Evolutionary conservation across 1,140 invertebrate genomes (phyloP), one percentile per base, ranked within the genome.

Genomic region (Heliconius himera): DNA sequence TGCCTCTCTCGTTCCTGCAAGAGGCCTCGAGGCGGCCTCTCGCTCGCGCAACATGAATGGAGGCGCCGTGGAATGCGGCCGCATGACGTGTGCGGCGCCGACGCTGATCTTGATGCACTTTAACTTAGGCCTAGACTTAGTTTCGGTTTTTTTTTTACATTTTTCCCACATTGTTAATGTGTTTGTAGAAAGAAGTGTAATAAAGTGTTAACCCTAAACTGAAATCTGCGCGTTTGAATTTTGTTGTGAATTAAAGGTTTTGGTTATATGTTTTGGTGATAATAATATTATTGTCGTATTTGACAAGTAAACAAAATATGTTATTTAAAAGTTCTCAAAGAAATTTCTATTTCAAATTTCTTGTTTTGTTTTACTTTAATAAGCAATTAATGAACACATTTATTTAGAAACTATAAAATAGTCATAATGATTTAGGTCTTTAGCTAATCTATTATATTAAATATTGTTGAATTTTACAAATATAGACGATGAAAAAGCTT

Each of bases 31-130:
- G 81, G 82, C 81, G 82, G 81, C 83, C 86, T 92, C 90, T 90
- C 90, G 80, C 88, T 93, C 89, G 76, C 87, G 76, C 89, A 85
- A 91, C 90, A 94, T 94, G 92, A 94, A 94, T 94, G 92, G 89
- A 94, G 89, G 90, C 91, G 90, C 91, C 89, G 87, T 89, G 92
- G 92, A 94, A 94, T 94, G 92, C 91, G 92, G 92, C 90, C 92
- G 90, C 88, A 87, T 94, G 91, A 94, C 92, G 91, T 90, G 87
- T 77, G 84, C 91, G 91, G 91, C 92, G 91, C 92, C 91, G 89
- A 87, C 89, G 81, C 88, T 85, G 87, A 89, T 90, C 89, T 91
- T 85, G 88, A 88, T 93, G 91, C 91, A 92, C 91, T 92, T 90
- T 85, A 91, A 87, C 88, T 87, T 90, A 90, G 87, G 87, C 84